phyloP scores from a whole-genome alignment of 2,113 vertebrate species.

The Neodontobutis hainanensis region DNA sequence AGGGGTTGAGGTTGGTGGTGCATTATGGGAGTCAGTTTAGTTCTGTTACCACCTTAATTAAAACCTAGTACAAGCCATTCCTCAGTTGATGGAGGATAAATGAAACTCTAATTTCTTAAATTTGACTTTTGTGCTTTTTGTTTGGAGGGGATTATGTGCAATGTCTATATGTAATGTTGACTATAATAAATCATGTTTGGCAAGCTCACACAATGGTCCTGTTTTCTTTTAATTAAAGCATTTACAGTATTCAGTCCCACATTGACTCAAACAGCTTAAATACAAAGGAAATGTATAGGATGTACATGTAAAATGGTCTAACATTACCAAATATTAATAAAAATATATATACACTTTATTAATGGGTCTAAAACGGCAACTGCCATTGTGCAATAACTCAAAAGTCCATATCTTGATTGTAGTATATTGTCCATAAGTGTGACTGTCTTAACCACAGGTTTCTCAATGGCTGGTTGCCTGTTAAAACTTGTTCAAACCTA shows the following conservation, averaged over 20 bases:
- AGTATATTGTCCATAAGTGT: no score
- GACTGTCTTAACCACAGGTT: no score
- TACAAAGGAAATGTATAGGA: no score
- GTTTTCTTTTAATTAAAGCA: background rate
- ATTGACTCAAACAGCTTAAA: no score
- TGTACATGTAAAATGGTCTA: no score
- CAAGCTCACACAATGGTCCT: slow-evolving; percentile 41
- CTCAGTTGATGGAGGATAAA: slow-evolving; percentile 49
- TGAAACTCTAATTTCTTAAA: slow-evolving; percentile 31
- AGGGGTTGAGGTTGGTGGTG: slow-evolving; percentile 58
- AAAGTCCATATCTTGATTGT: no score
- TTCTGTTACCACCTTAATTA: slow-evolving; percentile 49
- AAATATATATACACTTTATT: no score
- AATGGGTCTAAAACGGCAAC: no score
- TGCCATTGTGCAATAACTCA: no score
- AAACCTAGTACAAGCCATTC: slow-evolving; percentile 42
- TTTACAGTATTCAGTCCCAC: background rate
- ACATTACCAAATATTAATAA: no score
- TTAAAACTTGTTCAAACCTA: no score
- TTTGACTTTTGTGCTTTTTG: slow-evolving; percentile 58
- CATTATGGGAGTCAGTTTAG: slow-evolving; percentile 44
- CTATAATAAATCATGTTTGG: slow-evolving; percentile 72
- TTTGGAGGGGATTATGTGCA: slow-evolving; percentile 78
- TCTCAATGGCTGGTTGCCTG: no score
- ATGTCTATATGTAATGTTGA: slow-evolving; percentile 62